phyloP scores from a whole-genome alignment of 2,797 vertebrate species.

The Pelodytes ibericus region DNA sequence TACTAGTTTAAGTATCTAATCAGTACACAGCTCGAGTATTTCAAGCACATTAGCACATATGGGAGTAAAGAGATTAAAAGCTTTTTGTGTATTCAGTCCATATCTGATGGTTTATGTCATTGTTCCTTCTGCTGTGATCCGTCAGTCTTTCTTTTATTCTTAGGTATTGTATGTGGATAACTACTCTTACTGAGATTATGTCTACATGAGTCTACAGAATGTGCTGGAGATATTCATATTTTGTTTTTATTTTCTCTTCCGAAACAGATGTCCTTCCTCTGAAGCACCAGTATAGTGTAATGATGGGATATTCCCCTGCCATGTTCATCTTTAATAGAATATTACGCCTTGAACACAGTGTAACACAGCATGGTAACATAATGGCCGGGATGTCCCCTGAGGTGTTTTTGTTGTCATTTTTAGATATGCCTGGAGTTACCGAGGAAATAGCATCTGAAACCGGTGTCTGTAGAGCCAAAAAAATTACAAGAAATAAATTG shows the following conservation, averaged over 20 bases:
- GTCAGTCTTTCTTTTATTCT: constrained; percentile 25
- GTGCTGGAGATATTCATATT: neutral
- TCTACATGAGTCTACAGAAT: neutral
- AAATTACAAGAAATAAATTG: too few relatives aligned
- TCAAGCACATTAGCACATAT: constrained; percentile 29
- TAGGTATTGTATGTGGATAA: neutral
- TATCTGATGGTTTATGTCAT: constrained; percentile 9
- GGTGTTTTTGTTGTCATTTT: constrained; percentile 15
- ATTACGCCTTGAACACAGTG: constrained; percentile 30
- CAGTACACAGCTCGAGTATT: constrained; percentile 18
- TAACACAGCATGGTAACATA: constrained; percentile 8
- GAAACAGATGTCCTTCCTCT: constrained; percentile 9
- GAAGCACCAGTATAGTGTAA: neutral
- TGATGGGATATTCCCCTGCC: neutral
- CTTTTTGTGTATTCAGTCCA: constrained; percentile 19
- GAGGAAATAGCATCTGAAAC: constrained; percentile 1
- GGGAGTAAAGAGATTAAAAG: constrained; percentile 7
- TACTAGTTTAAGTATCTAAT: constrained; percentile 23
- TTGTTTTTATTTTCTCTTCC: constrained; percentile 8
- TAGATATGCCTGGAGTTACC: constrained; percentile 10
- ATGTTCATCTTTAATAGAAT: constrained; percentile 19
- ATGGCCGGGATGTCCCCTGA: constrained; percentile 37
- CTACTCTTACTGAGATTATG: neutral
- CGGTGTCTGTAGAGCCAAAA: neutral
- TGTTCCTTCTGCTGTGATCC: neutral